A percentile compares a stretch with the other conserved stretches of the same genome.
These are phyloP conservation scores for Drosophila seguyi DNA, from an alignment of 1,140 invertebrate genomes.

Conservation along the genomic window DNA sequence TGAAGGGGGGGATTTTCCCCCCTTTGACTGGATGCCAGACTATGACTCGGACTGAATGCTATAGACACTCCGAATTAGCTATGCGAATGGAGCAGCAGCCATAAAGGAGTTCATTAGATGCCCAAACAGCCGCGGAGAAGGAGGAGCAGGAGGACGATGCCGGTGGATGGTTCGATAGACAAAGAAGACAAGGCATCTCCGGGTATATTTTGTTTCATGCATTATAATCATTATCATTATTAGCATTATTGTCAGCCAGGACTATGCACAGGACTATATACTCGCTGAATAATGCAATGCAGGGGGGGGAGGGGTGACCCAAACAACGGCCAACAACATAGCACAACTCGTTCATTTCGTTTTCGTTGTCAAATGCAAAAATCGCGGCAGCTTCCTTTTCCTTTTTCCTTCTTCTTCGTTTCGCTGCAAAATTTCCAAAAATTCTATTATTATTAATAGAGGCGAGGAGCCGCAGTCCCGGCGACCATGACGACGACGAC, in stretches of 20 bases:
- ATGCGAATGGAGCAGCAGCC: slow-evolving; percentile 50
- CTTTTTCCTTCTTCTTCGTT: slow-evolving; percentile 59
- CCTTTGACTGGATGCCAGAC: background rate
- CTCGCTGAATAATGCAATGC: slow-evolving; percentile 59
- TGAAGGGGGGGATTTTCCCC: no score
- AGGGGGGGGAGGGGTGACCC: slow-evolving; percentile 27
- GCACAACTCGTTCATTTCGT: slow-evolving; percentile 63
- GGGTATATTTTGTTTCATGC: slow-evolving; percentile 51
- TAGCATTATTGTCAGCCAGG: slow-evolving; percentile 61
- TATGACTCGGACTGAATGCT: background rate
- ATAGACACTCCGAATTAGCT: slow-evolving; percentile 44
- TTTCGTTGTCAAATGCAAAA: slow-evolving; percentile 78
- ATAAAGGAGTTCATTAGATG: slow-evolving; percentile 63
- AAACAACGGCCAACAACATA: slow-evolving; percentile 12
- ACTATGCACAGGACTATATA: background rate
- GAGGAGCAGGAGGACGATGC: background rate
- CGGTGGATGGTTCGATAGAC: slow-evolving; percentile 49
- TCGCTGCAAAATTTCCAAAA: slow-evolving; percentile 73
- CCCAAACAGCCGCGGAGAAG: background rate
- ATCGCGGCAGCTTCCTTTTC: slow-evolving; percentile 77
- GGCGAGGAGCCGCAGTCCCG: slow-evolving; percentile 33
- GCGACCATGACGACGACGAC: slow-evolving; percentile 78
- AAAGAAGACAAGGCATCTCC: slow-evolving; percentile 41
- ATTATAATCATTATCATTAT: slow-evolving; percentile 63
- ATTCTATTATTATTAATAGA: slow-evolving; percentile 83